Evolutionary conservation across 1,140 invertebrate genomes (phyloP), one percentile per base, ranked within the genome.

Genomic region (Sarcophaga bullata): DNA sequence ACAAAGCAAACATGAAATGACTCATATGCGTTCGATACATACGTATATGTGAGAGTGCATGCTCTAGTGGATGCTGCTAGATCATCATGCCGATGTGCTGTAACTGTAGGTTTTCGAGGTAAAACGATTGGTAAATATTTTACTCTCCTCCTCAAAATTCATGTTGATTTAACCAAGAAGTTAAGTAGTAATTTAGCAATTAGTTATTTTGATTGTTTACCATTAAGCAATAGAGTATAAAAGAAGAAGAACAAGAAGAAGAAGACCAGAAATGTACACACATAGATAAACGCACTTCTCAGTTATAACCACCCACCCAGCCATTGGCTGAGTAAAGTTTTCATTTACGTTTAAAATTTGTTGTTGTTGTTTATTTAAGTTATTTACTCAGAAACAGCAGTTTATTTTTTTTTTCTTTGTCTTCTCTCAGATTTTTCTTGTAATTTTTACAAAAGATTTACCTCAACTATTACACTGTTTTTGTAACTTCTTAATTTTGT

Each of bases 131-230:
- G 49, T 48, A 78, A 19, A 78, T 78, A 78, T 50, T 19, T 78
- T 78, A 50, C 75, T 78, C 75, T 52, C 9, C 62, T 54, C n/a
- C 75, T 78, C 17, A 78, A 78, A 78, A 78, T 50, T 78, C 75
- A 78, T 78, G 75, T 78, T 78, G 75, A 50, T 78, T 78, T 78
- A 78, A 78, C 75, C 75, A 78, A 78, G 75, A 78, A 78, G 75
- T 78, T 78, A 78, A 78, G 75, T 78, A 78, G 75, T 78, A 78
- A 78, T 78, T 78, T 78, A 50, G 75, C 75, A 78, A 78, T 78
- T 78, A 78, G 75, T 78, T 78, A 78, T 78, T 78, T 78, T 78
- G 75, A 78, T 78, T 78, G 75, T 78, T 78, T 78, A 78, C 75
- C 75, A 78, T 78, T 78, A 78, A 78, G 75, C 75, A 13, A 78